Conservation (phyloP, 2,113 vertebrate species). For the Phaetusa simplex region DNA sequence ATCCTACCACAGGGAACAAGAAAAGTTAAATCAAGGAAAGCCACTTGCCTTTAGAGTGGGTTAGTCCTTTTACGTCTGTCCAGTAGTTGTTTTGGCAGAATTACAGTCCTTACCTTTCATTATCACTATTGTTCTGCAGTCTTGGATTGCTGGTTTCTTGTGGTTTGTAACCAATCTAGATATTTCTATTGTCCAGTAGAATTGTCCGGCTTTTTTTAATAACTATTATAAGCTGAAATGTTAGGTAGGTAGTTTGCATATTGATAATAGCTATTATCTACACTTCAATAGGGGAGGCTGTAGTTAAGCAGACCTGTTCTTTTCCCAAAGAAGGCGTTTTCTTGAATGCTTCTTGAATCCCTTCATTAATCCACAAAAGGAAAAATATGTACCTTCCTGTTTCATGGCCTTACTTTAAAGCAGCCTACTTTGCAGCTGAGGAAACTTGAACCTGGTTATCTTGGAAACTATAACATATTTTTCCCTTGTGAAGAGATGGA, state of each 20-base stretch:
- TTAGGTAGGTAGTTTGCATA: neutral
- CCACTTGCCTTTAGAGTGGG: slow-evolving; percentile 95
- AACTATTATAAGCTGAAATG: neutral
- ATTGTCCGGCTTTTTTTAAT: neutral
- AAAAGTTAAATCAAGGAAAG: slow-evolving; percentile 82
- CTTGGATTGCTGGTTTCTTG: neutral
- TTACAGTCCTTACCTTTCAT: neutral
- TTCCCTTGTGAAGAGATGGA: neutral
- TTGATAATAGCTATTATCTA: neutral
- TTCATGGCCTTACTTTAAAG: neutral
- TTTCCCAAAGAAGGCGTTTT: neutral
- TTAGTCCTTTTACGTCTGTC: slow-evolving; percentile 74
- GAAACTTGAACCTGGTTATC: neutral
- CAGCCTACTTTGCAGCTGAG: neutral
- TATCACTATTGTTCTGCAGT: neutral
- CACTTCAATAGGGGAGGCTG: neutral
- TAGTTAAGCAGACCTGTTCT: neutral
- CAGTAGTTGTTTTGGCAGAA: neutral
- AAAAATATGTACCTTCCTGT: fast-evolving
- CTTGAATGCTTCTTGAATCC: neutral
- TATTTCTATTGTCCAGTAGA: neutral
- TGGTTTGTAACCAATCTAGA: neutral
- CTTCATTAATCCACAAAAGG: neutral
- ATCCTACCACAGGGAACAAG: slow-evolving; percentile 83
- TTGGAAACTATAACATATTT: neutral